Percentiles rank a stretch among this genome's conserved stretches.
These are phyloP conservation scores for Troides oblongomaculatus DNA, from an alignment of 2,888 invertebrate species.

Conservation along the genomic window DNA sequence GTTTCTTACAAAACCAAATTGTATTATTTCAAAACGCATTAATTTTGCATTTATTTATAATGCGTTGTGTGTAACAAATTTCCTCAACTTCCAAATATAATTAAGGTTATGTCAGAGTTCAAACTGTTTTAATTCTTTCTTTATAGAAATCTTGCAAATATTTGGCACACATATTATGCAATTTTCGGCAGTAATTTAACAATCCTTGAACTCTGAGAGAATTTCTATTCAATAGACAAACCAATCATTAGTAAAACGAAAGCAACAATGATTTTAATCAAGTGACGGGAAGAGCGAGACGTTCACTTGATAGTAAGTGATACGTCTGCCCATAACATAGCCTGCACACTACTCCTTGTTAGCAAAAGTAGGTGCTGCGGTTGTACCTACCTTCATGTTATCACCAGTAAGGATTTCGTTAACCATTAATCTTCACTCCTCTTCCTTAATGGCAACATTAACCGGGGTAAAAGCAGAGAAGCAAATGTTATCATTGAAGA, in stretches of 20 bases:
- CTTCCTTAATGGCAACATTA: too few species aligned
- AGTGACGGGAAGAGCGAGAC: too few species aligned
- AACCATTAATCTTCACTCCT: too few species aligned
- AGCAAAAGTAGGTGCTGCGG: too few species aligned
- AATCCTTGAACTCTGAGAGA: background rate
- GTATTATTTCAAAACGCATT: conserved; percentile 17
- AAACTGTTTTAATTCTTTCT: conserved; percentile 9
- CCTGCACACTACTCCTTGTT: too few species aligned
- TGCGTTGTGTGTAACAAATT: conserved; percentile 13
- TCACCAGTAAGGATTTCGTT: too few species aligned
- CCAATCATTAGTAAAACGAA: background rate
- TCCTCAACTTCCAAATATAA: conserved; percentile 17
- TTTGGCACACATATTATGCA: conserved; percentile 20
- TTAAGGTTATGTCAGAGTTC: conserved; percentile 28
- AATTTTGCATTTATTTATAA: conserved; percentile 8
- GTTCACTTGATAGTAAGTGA: too few species aligned
- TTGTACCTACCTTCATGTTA: too few species aligned
- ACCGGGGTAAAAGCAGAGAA: too few species aligned
- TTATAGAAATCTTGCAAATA: conserved; percentile 9
- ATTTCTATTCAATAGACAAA: background rate
- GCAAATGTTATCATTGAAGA: too few species aligned
- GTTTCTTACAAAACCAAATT: conserved; percentile 10
- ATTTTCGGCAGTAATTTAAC: conserved; percentile 1
- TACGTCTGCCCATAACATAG: too few species aligned
- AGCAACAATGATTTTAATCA: background rate